Base-by-base conservation (phyloP, 2,113 vertebrate species). In the Otolemur garnettii region DNA sequence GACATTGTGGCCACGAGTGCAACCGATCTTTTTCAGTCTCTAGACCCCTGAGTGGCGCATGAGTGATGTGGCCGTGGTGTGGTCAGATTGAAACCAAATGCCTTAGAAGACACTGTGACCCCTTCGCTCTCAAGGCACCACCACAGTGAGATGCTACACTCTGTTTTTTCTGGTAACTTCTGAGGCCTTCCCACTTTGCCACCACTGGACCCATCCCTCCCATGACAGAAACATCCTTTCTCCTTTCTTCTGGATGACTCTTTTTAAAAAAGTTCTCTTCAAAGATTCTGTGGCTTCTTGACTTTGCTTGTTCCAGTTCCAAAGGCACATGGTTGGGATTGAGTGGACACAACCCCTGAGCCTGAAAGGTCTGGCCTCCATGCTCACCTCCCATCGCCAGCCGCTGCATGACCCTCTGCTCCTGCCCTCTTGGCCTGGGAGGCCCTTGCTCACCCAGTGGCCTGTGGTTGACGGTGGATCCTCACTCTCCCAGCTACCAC, bases 1-100 rank as follows among this genome's bases (percentile, higher is more conserved):
- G 14, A 38, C 35, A 28, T 7, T 4, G 7, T 18, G 57, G 79
- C 19, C n/a, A 6, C n/a, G 0, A 15, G 50, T 1, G 21, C 2
- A 38, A n/a, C 11, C 30, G 4, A 12, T 62, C 2, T 19, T 7
- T 57, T 69, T 92, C 77, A 62, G 57, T 55, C 7, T 45, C 50
- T 11, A 74, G 1, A 35, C n/a, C n/a, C 88, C 91, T 24, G 19
- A 12, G 19, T 42, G 50, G 5, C 11, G 22, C n/a, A 50, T 2
- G 14, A 50, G 38, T 64, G 22, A 10, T 64, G n/a, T 80, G 79
- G 84, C 28, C 8, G 82, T 33, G 19, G 19, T 19, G 15, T 9
- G 24, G 33, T 68, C 24, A 38, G 24, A 64, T 50, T 33, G 24
- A 60, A 75, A 81, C 87, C 42, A 30, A 74, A 68, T 45, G 35